phyloP scores from a whole-genome alignment of 2,113 vertebrate species.

The Falco punctatus region DNA sequence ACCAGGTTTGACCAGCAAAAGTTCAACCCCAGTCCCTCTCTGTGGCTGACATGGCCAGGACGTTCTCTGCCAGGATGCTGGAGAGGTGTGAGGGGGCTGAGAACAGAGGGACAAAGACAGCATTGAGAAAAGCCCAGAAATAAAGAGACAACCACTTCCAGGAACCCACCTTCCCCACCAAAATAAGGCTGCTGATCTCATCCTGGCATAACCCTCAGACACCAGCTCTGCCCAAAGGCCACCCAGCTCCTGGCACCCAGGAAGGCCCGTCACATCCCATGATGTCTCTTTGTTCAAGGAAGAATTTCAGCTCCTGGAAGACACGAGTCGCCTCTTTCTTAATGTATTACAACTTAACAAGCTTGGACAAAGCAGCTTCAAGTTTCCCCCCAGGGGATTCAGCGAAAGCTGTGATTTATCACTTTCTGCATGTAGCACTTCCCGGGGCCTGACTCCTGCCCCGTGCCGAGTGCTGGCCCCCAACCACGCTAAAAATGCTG shows the following conservation, averaged over 20 bases:
- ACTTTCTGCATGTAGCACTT: not conserved
- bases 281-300: not conserved
- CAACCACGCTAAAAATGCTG: not conserved
- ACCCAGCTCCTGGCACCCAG: not conserved
- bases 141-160: not conserved
- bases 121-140: not conserved
- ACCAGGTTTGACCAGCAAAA: not conserved
- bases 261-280: not conserved
- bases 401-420: not conserved
- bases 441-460: not conserved
- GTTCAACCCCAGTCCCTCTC: not conserved
- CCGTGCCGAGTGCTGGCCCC: accelerated
- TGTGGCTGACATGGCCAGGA: not conserved
- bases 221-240: not conserved
- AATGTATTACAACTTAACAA: not conserved
- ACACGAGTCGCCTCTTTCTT: not conserved
- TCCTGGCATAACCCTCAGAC: not conserved
- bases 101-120: not conserved
- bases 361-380: not conserved
- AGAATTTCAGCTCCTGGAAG: not conserved
- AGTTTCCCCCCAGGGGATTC: not conserved
- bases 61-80: not conserved
- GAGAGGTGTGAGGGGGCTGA: not conserved
- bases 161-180: not conserved
- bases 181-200: not conserved